Base-by-base conservation (phyloP, 2,797 vertebrate genomes). In the Fundulus diaphanus region DNA sequence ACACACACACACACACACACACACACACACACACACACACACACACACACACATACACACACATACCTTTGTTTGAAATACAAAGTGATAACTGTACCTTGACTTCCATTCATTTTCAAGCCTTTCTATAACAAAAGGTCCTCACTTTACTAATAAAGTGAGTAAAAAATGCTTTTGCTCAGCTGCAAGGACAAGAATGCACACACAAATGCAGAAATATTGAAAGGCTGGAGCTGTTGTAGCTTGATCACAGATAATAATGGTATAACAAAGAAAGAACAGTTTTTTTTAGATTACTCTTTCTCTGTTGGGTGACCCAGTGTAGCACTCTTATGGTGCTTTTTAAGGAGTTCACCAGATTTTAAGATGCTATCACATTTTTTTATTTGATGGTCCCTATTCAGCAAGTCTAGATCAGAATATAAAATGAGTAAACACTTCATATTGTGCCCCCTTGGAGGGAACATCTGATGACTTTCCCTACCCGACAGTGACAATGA, bases 341-440 rank as follows among this genome's bases (percentile, higher is more conserved):
- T 54, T 68, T 35, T 20, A 16, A 56, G 77, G 74, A 76, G 82
- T 84, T 89, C 52, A 69, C 46, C 59, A 16, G 7, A 24, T 22
- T 63, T 37, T 35, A 12, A 24, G 59, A 63, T 13, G 33, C 59
- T 24, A 37, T 37, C 59, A 63, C 31, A 37, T 33, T 61, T 22
- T 11, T 22, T 20, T 61, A 35, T 61, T 61, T 20, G 6, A 61
- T 61, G 59, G 35, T 33, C 29, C 7, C 56, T 59, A 7, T 31
- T 33, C 7, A 37, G 59, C 49, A 27, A 76, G 66, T 81, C 85
- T 73, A 73, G 15, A 79, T 82, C 52, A 22, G 52, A 69, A 11
- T n/a, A 49, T 5, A 0, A 77, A 69, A 66, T 68, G 67, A 73
- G 59, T 27, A 82, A 77, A 85, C 68, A 37, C 9, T 68, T 74